phyloP scores from a whole-genome alignment of 2,797 vertebrate genomes.

The Selene dorsalis region DNA sequence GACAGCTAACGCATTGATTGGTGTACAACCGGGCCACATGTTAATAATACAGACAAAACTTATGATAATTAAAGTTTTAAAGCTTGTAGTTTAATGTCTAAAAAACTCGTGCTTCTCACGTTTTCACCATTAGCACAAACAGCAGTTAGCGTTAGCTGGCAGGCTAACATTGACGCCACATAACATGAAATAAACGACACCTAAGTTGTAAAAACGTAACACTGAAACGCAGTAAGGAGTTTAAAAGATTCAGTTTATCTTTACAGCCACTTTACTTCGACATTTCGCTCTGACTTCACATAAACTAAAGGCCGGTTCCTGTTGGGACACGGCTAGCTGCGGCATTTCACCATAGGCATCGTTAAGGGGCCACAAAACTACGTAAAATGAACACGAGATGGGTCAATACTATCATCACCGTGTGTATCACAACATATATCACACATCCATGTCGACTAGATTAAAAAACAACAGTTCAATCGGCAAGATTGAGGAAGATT shows the following conservation, averaged over 20 bases:
- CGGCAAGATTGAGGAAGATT: constrained; percentile 75
- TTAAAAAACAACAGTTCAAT: accelerated
- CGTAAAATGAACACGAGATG: accelerated
- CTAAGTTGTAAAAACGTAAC: too few species aligned
- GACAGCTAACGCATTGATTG: background rate
- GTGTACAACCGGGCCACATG: too few species aligned
- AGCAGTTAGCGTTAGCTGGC: background rate
- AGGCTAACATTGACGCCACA: constrained; percentile 9
- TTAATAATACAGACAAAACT: too few species aligned
- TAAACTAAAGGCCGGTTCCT: background rate
- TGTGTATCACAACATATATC: accelerated
- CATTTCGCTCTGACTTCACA: accelerated
- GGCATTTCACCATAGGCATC: background rate
- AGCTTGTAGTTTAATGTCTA: too few species aligned
- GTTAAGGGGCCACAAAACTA: accelerated
- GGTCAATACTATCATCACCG: constrained; percentile 14
- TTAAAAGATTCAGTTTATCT: accelerated
- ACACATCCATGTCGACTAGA: accelerated
- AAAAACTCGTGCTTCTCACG: background rate
- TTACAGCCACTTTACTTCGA: accelerated
- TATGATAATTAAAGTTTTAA: too few species aligned
- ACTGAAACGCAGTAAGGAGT: accelerated
- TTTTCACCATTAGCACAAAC: accelerated
- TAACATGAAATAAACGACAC: accelerated
- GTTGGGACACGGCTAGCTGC: too few species aligned